A percentile compares a stretch with the other conserved stretches of the same genome.
These are phyloP conservation scores for Erinaceus europaeus DNA, from an alignment of 2,113 vertebrate species.

Conservation along the genomic window DNA sequence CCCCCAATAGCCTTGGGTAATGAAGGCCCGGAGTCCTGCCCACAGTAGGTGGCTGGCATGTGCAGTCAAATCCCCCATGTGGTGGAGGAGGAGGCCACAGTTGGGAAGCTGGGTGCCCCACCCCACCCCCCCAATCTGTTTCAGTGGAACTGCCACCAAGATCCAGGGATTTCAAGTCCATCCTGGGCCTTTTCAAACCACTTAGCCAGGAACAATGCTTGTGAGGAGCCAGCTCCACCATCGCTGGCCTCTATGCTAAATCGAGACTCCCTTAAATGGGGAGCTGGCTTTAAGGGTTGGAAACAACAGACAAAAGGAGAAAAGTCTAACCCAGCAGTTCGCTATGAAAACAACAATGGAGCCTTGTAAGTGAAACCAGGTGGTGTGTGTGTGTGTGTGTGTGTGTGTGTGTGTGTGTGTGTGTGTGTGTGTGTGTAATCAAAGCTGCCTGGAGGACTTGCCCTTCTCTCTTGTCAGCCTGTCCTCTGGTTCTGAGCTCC, in stretches of 20 bases:
- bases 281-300: slow-evolving; percentile 44
- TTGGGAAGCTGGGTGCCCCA: slow-evolving; percentile 37
- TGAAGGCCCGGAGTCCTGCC: slow-evolving; percentile 7
- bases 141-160: slow-evolving; percentile 54
- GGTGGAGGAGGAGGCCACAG: slow-evolving; percentile 37
- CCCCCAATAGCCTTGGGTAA: background rate
- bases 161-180: slow-evolving; percentile 61
- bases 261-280: background rate
- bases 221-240: slow-evolving; percentile 40
- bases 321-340: slow-evolving; percentile 54
- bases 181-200: slow-evolving; percentile 62
- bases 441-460: background rate
- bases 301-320: slow-evolving; percentile 62
- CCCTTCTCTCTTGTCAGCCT: too few relatives aligned
- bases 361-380: slow-evolving; percentile 60
- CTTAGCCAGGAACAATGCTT: slow-evolving; percentile 41
- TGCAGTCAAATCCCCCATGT: too few relatives aligned
- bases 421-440: background rate
- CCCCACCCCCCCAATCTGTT: slow-evolving; percentile 39
- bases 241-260: background rate
- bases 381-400: too few relatives aligned
- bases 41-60: slow-evolving; percentile 17
- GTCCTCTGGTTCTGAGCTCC: background rate
- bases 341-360: slow-evolving; percentile 20
- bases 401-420: too few relatives aligned